phyloP scores from a whole-genome alignment of 2,888 invertebrate genomes.

The Ischnus inquisitorius region DNA sequence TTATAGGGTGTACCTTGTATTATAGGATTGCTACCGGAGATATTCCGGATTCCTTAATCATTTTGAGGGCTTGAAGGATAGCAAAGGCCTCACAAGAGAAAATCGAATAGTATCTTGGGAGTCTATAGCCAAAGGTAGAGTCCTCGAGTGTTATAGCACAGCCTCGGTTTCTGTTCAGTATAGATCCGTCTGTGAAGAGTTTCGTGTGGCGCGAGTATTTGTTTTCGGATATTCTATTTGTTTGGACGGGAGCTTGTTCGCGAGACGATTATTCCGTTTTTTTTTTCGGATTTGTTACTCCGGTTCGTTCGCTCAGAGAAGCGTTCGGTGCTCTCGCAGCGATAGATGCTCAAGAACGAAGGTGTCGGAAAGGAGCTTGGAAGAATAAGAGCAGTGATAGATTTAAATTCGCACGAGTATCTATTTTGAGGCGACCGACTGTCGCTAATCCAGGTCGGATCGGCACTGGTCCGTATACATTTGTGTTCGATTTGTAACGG shows the following conservation, averaged over 20 bases:
- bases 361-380: too few species aligned
- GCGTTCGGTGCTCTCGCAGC: neutral
- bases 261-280: neutral
- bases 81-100: slow-evolving; percentile 37
- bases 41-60: neutral
- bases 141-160: neutral
- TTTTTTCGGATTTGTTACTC: too few species aligned
- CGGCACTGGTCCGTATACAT: too few species aligned
- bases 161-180: neutral
- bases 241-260: too few species aligned
- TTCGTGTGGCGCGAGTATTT: neutral
- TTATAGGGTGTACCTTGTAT: slow-evolving; percentile 14
- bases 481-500: too few species aligned
- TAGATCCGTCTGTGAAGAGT: slow-evolving; percentile 13
- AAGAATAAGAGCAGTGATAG: too few species aligned
- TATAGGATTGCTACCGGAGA: neutral
- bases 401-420: too few species aligned
- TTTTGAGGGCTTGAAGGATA: neutral
- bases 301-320: neutral
- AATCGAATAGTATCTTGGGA: neutral
- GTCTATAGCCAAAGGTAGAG: neutral
- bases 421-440: too few species aligned
- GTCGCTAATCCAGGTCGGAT: too few species aligned
- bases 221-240: neutral
- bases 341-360: too few species aligned